Conservation (phyloP, 2,888 invertebrate species). For the Dione vanillae region DNA sequence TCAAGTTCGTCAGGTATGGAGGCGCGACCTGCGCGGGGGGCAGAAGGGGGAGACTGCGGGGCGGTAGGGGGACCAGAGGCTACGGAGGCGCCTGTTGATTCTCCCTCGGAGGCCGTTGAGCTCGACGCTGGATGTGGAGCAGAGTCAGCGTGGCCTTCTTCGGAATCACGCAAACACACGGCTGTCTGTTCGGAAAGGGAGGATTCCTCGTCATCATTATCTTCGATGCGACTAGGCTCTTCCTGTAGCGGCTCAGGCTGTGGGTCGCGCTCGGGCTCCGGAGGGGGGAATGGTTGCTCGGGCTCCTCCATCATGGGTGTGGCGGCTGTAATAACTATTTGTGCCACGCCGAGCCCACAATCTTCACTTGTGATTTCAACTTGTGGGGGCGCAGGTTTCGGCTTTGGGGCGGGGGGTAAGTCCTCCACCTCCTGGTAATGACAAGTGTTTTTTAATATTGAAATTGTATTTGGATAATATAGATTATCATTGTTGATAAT, state of each 20-base stretch:
- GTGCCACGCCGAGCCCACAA: slow-evolving; percentile 91
- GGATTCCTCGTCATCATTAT: slow-evolving; percentile 76
- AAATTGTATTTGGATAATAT: neutral
- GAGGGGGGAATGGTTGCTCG: slow-evolving; percentile 90
- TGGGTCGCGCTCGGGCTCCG: slow-evolving; percentile 62
- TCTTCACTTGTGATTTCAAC: slow-evolving; percentile 78
- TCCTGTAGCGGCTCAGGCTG: slow-evolving; percentile 47
- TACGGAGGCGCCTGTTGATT: slow-evolving; percentile 85
- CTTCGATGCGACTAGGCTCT: slow-evolving; percentile 56
- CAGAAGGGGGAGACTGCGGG: slow-evolving; percentile 85
- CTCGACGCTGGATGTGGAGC: slow-evolving; percentile 85
- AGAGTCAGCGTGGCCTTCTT: slow-evolving; percentile 84
- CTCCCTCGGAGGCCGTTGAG: slow-evolving; percentile 87
- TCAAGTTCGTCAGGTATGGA: slow-evolving; percentile 95
- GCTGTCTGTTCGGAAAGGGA: slow-evolving; percentile 80
- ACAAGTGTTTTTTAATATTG: neutral
- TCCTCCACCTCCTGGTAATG: slow-evolving; percentile 51
- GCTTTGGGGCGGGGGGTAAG: slow-evolving; percentile 53
- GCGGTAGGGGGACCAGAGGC: slow-evolving; percentile 83
- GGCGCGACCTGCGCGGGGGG: slow-evolving; percentile 90
- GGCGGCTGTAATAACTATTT: slow-evolving; percentile 96
- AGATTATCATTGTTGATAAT: neutral
- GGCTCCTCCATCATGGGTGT: slow-evolving; percentile 96
- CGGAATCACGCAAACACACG: slow-evolving; percentile 73
- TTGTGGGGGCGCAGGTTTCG: slow-evolving; percentile 63